These are phyloP conservation scores for Cryptocephalus moraei DNA, from an alignment of 2,888 invertebrate genomes.

Conservation along the genomic window DNA sequence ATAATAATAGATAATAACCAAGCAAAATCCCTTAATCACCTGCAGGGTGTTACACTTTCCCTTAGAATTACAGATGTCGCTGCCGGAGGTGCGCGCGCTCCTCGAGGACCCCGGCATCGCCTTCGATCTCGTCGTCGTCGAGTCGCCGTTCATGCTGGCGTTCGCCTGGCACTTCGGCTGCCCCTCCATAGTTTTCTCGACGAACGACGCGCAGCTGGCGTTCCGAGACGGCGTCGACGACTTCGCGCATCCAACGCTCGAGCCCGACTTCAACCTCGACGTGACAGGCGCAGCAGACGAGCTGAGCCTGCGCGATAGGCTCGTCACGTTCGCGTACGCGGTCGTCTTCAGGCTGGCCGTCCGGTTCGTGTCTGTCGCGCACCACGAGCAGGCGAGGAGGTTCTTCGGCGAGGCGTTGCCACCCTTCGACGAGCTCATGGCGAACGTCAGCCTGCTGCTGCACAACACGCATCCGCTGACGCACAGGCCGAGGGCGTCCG, in stretches of 20 bases:
- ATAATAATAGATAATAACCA: no score
- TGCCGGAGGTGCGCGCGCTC: constrained; percentile 5
- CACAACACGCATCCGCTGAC: neutral
- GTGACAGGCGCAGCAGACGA: neutral
- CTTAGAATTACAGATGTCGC: neutral
- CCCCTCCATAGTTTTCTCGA: constrained; percentile 29
- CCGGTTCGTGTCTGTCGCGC: neutral
- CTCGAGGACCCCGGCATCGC: constrained; percentile 16
- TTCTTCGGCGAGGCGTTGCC: neutral
- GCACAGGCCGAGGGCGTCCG: neutral
- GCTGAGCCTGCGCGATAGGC: neutral
- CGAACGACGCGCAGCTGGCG: constrained; percentile 19
- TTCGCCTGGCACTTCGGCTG: constrained; percentile 27
- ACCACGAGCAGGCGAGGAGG: neutral
- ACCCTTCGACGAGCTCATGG: neutral
- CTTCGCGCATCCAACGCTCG: neutral
- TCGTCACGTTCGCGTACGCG: neutral
- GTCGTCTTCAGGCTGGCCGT: neutral
- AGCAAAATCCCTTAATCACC: no score
- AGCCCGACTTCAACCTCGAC: neutral
- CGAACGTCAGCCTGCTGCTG: neutral
- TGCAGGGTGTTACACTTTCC: no score
- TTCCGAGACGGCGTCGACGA: neutral
- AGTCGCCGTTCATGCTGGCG: constrained; percentile 17
- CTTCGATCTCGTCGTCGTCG: constrained; percentile 27